Conservation (phyloP, 2,113 vertebrate genomes). For the Natator depressus region DNA sequence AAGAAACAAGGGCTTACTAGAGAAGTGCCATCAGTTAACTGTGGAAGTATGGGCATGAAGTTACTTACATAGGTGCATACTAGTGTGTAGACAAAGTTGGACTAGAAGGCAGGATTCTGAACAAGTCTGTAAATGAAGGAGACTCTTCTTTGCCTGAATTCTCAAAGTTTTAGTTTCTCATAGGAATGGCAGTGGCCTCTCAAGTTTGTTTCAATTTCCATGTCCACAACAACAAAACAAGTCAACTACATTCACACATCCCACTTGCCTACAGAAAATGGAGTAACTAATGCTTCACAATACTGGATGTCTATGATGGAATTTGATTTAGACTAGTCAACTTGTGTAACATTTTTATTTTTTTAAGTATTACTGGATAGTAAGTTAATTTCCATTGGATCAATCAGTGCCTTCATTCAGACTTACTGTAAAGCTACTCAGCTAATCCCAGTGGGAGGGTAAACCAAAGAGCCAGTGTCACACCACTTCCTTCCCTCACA, state of each 20-base stretch:
- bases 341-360: too few species aligned
- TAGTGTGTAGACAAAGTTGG: not conserved
- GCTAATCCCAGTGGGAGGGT: not conserved
- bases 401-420: not conserved
- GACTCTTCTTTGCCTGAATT: not conserved
- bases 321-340: too few species aligned
- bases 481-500: not conserved
- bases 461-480: not conserved
- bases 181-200: not conserved
- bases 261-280: too few species aligned
- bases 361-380: too few species aligned
- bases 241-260: too few species aligned
- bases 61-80: not conserved
- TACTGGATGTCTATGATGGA: too few species aligned
- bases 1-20: not conserved
- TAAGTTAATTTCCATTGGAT: not conserved
- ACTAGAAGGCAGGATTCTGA: not conserved
- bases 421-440: not conserved
- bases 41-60: not conserved
- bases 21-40: not conserved
- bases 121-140: not conserved
- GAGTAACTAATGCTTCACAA: too few species aligned
- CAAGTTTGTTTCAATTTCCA: not conserved
- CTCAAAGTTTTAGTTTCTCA: too few species aligned
- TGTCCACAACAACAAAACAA: too few species aligned